phyloP scores from a whole-genome alignment of 1,140 invertebrate genomes.

The Pseudomyrmex dendroicus region DNA sequence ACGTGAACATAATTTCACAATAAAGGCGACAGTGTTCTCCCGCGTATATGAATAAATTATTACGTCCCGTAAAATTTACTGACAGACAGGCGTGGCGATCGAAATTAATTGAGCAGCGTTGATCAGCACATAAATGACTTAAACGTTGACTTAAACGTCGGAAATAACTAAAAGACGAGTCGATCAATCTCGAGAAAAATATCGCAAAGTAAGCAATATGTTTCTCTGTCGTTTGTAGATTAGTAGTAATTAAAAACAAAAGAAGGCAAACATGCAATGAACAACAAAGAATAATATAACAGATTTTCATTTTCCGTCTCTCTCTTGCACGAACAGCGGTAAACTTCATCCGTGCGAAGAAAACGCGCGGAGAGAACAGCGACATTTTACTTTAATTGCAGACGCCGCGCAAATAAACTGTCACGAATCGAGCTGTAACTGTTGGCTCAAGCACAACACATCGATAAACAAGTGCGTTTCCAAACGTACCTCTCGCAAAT shows the following conservation, averaged over 20 bases:
- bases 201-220: not conserved
- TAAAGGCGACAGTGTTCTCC: not conserved
- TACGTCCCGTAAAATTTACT: not conserved
- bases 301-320: not conserved
- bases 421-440: slow-evolving; percentile 17
- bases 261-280: not conserved
- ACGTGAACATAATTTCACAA: slow-evolving; percentile 1
- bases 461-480: slow-evolving; percentile 39
- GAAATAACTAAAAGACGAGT: not conserved
- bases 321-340: not conserved
- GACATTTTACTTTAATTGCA: slow-evolving; percentile 46
- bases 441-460: slow-evolving; percentile 21
- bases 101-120: slow-evolving; percentile 15
- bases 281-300: not conserved
- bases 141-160: not conserved
- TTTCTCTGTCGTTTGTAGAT: not conserved
- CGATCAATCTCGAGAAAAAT: not conserved
- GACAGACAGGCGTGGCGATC: not conserved
- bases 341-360: not conserved
- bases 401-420: slow-evolving; percentile 26
- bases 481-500: slow-evolving; percentile 38
- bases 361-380: not conserved
- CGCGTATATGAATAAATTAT: slow-evolving; percentile 24
- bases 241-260: not conserved
- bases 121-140: not conserved